Evolutionary conservation across 2,888 invertebrate genomes (phyloP), one percentile per base, ranked within the genome.

Genomic region (Hoplodrina blanda): DNA sequence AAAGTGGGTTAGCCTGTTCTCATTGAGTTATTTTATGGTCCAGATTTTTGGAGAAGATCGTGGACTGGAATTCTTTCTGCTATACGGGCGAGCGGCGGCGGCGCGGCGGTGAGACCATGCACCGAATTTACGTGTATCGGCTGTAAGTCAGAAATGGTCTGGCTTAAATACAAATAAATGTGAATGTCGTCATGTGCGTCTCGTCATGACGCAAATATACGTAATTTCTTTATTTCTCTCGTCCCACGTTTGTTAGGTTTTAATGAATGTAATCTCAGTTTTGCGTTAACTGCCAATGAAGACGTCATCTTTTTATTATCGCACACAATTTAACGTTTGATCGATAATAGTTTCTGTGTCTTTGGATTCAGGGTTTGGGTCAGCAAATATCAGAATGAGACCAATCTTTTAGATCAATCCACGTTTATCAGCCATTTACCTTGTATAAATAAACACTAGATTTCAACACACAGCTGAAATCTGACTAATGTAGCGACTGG

Each of bases 401-500:
- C 20, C 44, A 19, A 63, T 56, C 0, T 30, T n/a, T 30, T 15
- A 37, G 46, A 50, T 50, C 49, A 54, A 74, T 44, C 44, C 13
- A 0, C 11, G 50, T 62, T 52, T 49, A 62, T 76, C 20, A n/a
- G 6, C 62, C 20, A 49, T 57, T 49, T 49, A 62, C 76, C 19
- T 59, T 52, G 56, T 56, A n/a, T 60, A 57, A 7, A 55, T 62
- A 76, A 64, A 64, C 53, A 64, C 10, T 4, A 52, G 30, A 62
- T 65, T 65, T 65, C 59, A 61, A 60, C 30, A 60, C 44, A 17
- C 60, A 56, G 11, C 20, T 41, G n/a, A 53, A 71, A 57, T 67
- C 50, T 25, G 37, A 68, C 50, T 63, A 74, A 74, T 76, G 76
- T 52, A 55, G 46, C 60, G n/a, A 55, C 61, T 75, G 76, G 59